These are phyloP conservation scores for Synodontis membranacea DNA, from an alignment of 2,113 vertebrate genomes.

Conservation along the genomic window DNA sequence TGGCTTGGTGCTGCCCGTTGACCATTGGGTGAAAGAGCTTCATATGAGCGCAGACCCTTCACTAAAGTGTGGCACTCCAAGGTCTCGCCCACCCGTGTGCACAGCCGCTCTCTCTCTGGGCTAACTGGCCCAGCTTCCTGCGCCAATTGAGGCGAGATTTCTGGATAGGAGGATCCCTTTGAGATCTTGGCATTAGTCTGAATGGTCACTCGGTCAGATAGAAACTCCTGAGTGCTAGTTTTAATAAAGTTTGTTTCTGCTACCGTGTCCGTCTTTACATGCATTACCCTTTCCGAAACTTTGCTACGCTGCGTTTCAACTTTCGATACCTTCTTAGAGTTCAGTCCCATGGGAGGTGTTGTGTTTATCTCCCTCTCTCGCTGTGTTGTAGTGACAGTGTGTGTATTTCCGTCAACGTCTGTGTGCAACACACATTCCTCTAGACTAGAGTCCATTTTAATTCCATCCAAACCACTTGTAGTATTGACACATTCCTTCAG, in stretches of 20 bases:
- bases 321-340: conserved; percentile 35
- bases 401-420: conserved; percentile 19
- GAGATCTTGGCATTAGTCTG: conserved; percentile 52
- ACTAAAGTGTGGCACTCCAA: conserved; percentile 77
- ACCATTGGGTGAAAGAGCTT: conserved; percentile 62
- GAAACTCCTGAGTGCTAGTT: conserved; percentile 11
- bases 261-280: background rate
- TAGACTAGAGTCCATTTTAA: background rate
- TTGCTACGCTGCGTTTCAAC: conserved; percentile 37
- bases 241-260: conserved; percentile 27
- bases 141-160: conserved; percentile 60
- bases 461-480: background rate
- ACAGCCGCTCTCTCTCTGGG: conserved; percentile 57
- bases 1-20: conserved; percentile 69
- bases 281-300: conserved; percentile 31
- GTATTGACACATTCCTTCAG: background rate
- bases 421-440: background rate
- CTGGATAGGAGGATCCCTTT: conserved; percentile 58
- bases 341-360: conserved; percentile 20
- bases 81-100: conserved; percentile 67
- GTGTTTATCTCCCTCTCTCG: conserved; percentile 21
- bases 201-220: conserved; percentile 52
- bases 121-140: conserved; percentile 55
- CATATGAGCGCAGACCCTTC: conserved; percentile 73
- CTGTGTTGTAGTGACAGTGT: background rate